phyloP scores from a whole-genome alignment of 2,797 vertebrate genomes.

The Poecilia velifera region DNA sequence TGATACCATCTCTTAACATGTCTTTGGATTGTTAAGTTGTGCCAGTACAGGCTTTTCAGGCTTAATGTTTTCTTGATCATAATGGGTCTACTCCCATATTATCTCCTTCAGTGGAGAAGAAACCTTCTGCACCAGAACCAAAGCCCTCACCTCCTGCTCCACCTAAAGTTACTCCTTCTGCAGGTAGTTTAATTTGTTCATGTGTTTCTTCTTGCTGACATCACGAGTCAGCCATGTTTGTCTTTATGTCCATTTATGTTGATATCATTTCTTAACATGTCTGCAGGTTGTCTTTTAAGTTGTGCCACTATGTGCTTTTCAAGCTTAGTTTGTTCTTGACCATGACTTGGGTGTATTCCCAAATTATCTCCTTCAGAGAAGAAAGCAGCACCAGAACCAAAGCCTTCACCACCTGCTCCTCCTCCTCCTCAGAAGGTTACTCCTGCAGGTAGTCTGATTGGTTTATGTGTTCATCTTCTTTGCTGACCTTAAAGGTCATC shows the following conservation, averaged over 20 bases:
- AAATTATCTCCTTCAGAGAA: conserved; percentile 52
- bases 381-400: conserved; percentile 35
- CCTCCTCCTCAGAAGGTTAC: conserved; percentile 10
- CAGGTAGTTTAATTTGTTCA: not conserved
- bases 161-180: not conserved
- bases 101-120: conserved; percentile 56
- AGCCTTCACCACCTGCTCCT: conserved; percentile 1
- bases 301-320: conserved; percentile 5
- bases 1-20: conserved; percentile 2
- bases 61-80: conserved; percentile 35
- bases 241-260: not conserved
- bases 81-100: conserved; percentile 57
- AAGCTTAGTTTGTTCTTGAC: conserved; percentile 28
- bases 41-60: too few relatives aligned
- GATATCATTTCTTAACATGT: not conserved
- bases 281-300: not conserved
- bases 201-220: not conserved
- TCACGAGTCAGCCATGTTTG: not conserved
- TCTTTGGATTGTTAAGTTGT: not conserved
- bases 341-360: conserved; percentile 51
- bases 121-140: conserved; percentile 38
- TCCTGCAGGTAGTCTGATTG: conserved; percentile 32
- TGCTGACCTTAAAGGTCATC: not conserved
- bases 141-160: not conserved
- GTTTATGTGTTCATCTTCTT: not conserved